Percentiles rank a stretch among this genome's conserved stretches.
phyloP scores from a whole-genome alignment of 2,797 vertebrate species.

The Trachops cirrhosus region DNA sequence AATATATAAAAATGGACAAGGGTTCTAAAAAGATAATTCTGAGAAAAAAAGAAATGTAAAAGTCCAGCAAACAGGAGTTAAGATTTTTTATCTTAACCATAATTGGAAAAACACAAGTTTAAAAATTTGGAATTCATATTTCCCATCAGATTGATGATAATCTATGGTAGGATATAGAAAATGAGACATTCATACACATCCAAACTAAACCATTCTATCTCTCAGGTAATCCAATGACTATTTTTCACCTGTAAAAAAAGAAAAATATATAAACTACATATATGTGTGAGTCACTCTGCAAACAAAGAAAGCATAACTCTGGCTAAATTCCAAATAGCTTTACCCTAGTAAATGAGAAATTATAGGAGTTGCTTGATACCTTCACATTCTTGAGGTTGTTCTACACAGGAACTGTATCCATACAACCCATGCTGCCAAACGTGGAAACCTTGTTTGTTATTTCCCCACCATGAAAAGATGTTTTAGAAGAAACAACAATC shows the following conservation, averaged over 20 bases:
- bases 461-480: not conserved
- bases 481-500: slow-evolving; percentile 38
- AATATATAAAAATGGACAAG: not conserved
- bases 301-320: not conserved
- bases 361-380: not conserved
- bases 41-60: not conserved
- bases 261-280: not conserved
- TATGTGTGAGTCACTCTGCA: not conserved
- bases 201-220: not conserved
- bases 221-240: not conserved
- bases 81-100: not conserved
- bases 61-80: not conserved
- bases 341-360: not conserved
- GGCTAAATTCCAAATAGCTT: not conserved
- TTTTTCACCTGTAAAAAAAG: not conserved
- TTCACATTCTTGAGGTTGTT: not conserved
- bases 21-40: not conserved
- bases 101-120: not conserved
- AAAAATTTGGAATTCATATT: not conserved
- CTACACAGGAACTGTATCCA: not conserved
- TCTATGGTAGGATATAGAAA: not conserved
- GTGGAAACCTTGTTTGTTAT: not conserved
- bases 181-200: not conserved
- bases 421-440: not conserved
- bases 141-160: not conserved